A percentile compares a stretch with the other conserved stretches of the same genome.
phyloP scores from a whole-genome alignment of 2,113 vertebrate genomes.

The Oreochromis niloticus region DNA sequence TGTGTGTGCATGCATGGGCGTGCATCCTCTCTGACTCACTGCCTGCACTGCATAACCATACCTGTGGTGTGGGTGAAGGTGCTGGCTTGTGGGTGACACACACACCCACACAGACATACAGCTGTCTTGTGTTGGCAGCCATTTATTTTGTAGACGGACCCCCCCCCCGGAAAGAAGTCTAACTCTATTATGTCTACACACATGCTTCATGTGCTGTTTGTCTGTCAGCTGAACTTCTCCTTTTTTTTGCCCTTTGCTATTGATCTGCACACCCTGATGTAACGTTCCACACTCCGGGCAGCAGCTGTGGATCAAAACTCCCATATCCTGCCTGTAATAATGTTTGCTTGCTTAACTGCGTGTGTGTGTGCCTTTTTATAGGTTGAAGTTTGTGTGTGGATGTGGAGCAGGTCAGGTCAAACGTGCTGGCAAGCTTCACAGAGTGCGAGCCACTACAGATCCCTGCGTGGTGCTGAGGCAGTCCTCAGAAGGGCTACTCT shows the following conservation, averaged over 20 bases:
- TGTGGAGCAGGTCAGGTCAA: not conserved
- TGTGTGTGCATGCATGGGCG: constrained; percentile 15
- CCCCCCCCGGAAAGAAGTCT: not conserved
- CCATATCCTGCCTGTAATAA: not conserved
- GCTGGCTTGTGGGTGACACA: not conserved
- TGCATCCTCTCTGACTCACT: constrained; percentile 44
- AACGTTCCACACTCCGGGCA: not conserved
- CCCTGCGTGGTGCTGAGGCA: constrained; percentile 17
- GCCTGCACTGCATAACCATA: not conserved
- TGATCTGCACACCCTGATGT: constrained; percentile 28
- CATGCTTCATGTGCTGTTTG: not conserved
- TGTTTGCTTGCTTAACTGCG: not conserved
- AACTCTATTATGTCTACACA: not conserved
- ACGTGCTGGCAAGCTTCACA: not conserved
- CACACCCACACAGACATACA: not conserved
- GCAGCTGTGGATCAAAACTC: constrained; percentile 1
- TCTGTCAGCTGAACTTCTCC: not conserved
- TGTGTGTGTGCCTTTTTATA: not conserved
- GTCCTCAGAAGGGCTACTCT: not conserved
- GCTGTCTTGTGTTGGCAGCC: not conserved
- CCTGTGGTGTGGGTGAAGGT: not conserved
- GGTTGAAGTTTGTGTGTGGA: not conserved
- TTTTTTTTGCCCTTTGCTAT: not conserved
- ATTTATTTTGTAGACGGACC: not conserved
- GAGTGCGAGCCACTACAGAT: constrained; percentile 3